Evolutionary conservation across 2,797 vertebrate genomes (phyloP), one percentile per base, ranked within the genome.

Genomic region (Premnoplex brunnescens): DNA sequence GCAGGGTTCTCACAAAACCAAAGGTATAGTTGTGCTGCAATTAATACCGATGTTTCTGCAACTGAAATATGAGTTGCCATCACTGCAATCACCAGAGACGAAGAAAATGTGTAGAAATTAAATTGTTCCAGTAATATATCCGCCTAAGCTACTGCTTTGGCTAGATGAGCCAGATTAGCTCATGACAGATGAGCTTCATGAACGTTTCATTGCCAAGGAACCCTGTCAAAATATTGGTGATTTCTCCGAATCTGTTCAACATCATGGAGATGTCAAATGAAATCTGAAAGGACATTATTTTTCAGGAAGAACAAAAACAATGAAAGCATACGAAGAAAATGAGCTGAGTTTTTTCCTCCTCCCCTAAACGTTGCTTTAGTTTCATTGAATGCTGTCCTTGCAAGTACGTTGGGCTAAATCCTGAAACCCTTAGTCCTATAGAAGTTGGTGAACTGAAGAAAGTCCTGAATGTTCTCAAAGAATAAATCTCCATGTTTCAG

Each of bases 151-250:
- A 94, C 93, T 96, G 96, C 95, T 97, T 97, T 97, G 97, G 97
- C 96, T 97, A 97, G 96, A 97, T 96, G 96, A 96, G 96, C 95
- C 95, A 96, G 95, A 97, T 97, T 96, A 97, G 87, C 94, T 97
- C 95, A 96, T 97, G 97, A 97, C 97, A 97, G 96, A 97, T 97
- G 96, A 97, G 96, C 94, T 97, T 97, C 96, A 95, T 95, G 97
- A 97, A 97, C 95, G 82, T 96, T 97, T 97, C 96, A 97, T 97
- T 97, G 97, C 97, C 97, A 97, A 97, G 95, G 94, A 97, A 97
- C 95, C 95, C 92, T 97, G 97, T 97, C 97, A 97, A 97, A 97
- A 97, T 97, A 97, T 97, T 97, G 97, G 97, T 97, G 96, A 97
- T 97, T 97, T 97, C 96, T 96, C 86, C 77, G 95, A 97, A 96